Evolutionary conservation across 2,113 vertebrate species (phyloP), one percentile per base, ranked within the genome.

Genomic region (Coturnix japonica): DNA sequence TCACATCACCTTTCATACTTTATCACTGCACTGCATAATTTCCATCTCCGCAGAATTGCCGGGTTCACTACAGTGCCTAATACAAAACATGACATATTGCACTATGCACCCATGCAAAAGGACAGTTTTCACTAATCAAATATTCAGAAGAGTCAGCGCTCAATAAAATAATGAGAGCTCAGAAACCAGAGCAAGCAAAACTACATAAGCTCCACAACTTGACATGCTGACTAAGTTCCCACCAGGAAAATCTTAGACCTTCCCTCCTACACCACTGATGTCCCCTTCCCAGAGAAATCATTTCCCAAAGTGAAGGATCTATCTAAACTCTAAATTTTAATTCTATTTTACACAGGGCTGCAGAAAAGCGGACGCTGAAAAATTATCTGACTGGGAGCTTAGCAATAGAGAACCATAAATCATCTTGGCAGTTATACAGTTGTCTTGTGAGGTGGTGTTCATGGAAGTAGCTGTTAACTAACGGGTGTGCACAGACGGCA

Each of bases 321-420:
- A 61, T 75, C 57, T 16, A 25, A 94, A 90, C 54, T 64, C 91
- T 76, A 81, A 92, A 91, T 96, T 95, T 95, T 94, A 94, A 95
- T 94, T 87, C 54, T 35, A 23, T 91, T 96, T 95, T 86, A 91
- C 9, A 13, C 74, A 75, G 69, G 35, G 9, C 90, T 82, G 85
- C 85, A 85, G 87, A 39, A 85, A 96, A 96, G 88, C 95, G 88
- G 96, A 96, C 96, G 87, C 81, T 96, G 97, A 97, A 94, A 94
- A 95, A 96, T 96, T 93, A 95, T 95, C 94, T 95, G 81, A 87
- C 91, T 92, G 80, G 81, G 76, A 96, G 89, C 89, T 92, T 10
- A 81, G 93, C 93, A 90, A 91, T 69, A 90, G 51, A 59, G 92
- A 87, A 14, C 88, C 94, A 98, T 98, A 98, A 98, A 98, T 98